phyloP scores from a whole-genome alignment of 2,113 vertebrate genomes.

The Galeopterus variegatus region DNA sequence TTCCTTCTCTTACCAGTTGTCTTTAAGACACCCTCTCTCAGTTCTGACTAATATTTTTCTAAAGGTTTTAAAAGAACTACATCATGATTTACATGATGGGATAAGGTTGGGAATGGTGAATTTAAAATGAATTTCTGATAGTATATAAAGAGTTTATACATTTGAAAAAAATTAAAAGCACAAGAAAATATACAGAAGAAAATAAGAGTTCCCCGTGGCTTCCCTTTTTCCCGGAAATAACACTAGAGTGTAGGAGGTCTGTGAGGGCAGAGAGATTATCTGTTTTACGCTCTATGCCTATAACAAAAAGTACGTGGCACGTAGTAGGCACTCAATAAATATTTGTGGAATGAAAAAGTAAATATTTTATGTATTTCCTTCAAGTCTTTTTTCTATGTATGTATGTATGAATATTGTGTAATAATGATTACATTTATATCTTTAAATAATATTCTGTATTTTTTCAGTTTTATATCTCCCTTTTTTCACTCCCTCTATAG shows the following conservation, averaged over 20 bases:
- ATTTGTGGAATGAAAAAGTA: background rate
- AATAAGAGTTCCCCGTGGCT: background rate
- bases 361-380: constrained; percentile 19
- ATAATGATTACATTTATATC: background rate
- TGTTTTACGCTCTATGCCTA: background rate
- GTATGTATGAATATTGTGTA: background rate
- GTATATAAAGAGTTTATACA: background rate
- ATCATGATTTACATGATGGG: background rate
- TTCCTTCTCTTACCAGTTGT: constrained; percentile 14
- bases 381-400: background rate
- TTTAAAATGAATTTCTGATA: constrained; percentile 20
- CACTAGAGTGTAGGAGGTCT: background rate
- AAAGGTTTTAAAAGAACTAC: constrained; percentile 7
- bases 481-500: background rate
- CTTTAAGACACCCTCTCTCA: background rate
- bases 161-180: background rate
- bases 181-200: background rate
- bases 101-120: background rate
- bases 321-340: background rate
- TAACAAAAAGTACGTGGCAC: background rate
- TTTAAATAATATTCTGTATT: background rate
- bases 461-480: background rate
- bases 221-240: background rate
- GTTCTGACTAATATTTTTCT: constrained; percentile 19
- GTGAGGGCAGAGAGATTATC: background rate